phyloP scores from a whole-genome alignment of 35 echinoderm and acorn worm species.

The Ptychodera flava region DNA sequence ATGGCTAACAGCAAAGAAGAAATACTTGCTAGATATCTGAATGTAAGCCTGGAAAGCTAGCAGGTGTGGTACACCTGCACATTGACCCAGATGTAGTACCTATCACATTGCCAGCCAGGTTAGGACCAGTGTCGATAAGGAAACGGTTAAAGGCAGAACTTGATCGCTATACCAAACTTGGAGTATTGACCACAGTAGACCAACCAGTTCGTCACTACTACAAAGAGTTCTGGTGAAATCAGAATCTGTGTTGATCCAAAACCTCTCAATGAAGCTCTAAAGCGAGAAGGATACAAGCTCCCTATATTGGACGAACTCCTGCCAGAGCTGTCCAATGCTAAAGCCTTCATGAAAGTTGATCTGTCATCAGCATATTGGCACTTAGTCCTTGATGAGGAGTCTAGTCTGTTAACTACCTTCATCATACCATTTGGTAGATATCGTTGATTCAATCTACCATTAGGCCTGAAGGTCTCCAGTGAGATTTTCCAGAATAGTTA shows the following conservation, averaged over 20 bases:
- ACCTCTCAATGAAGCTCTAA: slow-evolving; percentile 33
- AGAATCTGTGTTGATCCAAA: slow-evolving; percentile 26
- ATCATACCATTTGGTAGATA: too few species aligned
- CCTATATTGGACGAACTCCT: slow-evolving; percentile 39
- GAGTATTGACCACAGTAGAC: slow-evolving; percentile 24
- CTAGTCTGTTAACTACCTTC: too few species aligned
- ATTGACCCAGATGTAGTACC: neutral
- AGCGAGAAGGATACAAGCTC: slow-evolving; percentile 6
- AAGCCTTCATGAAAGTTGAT: slow-evolving; percentile 16
- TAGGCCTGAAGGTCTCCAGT: slow-evolving; percentile 9
- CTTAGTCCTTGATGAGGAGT: too few species aligned
- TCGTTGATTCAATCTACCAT: too few species aligned
- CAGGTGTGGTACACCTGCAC: too few species aligned
- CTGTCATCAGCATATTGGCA: too few species aligned
- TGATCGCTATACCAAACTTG: neutral
- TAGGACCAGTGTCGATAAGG: neutral
- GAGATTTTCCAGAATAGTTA: slow-evolving; percentile 32
- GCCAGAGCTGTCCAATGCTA: slow-evolving; percentile 18
- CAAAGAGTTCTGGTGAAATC: slow-evolving; percentile 17
- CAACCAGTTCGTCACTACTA: slow-evolving; percentile 17
- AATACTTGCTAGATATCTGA: neutral
- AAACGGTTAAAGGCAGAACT: slow-evolving; percentile 24
- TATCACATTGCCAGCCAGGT: neutral
- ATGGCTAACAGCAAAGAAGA: neutral
- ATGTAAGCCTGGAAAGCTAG: too few species aligned